Base-by-base conservation (phyloP, 2,888 invertebrate genomes). In the Torymus tubicola region DNA sequence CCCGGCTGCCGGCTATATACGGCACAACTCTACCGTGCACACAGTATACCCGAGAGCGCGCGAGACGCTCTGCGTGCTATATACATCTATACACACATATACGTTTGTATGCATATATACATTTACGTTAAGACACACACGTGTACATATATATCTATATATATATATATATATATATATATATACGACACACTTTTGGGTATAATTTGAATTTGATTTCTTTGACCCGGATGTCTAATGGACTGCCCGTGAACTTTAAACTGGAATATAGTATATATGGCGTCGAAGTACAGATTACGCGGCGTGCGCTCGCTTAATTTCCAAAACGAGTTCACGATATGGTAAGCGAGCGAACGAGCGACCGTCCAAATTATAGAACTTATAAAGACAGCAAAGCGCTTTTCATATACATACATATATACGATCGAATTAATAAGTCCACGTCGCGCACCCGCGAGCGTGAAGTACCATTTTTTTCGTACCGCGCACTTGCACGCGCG, bases 201-300 rank as follows among this genome's bases (percentile, higher is more conserved):
- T 12, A 74, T 78, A 71, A 81, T 81, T 81, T 79, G 67, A 78
- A 76, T 79, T 81, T 75, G 67, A 81, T 81, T 79, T 79, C 75
- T 78, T 79, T 79, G 72, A 81, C 78, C 81, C 60, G 63, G 64
- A 78, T 78, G 21, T 70, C 61, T 78, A 75, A 81, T 78, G 75
- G 65, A 71, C 74, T 21, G 61, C 42, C 55, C 24, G 52, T 57
- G 68, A 81, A 81, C 70, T 75, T 75, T 63, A 67, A 71, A 71
- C 70, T 61, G 24, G 55, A 55, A 58, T 65, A 31, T 31, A n/a
- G n/a, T n/a, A n/a, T n/a, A n/a, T n/a, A n/a, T n/a, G 18, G 65
- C 53, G 60, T 70, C 70, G 60, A 71, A 80, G 64, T 75, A 61
- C 42, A 16, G 31, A 78, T 63, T 63, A 63, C 63, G 57, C 31